Evolutionary conservation across 1,140 invertebrate species (phyloP).

Genomic region (Spodoptera frugiperda): DNA sequence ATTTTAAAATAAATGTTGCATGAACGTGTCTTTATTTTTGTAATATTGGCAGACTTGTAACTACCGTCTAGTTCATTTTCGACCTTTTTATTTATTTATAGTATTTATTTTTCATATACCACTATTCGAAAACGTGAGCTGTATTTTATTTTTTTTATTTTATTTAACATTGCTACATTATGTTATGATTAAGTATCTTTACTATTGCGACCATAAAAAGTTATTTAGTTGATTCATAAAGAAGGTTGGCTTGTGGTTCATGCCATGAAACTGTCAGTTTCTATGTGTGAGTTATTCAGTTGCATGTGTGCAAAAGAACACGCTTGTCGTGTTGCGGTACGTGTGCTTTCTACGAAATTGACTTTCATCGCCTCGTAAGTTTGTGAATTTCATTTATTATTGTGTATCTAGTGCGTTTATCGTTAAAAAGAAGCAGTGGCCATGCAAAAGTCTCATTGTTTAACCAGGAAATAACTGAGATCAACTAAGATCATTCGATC

Average conservation of each 20-base stretch:
- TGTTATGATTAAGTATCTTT: too few relatives aligned
- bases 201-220: neutral
- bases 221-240: slow-evolving; percentile 1
- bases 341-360: slow-evolving; percentile 81
- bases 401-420: slow-evolving; percentile 68
- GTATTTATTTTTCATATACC: too few relatives aligned
- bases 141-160: too few relatives aligned
- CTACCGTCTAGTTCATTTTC: too few relatives aligned
- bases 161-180: too few relatives aligned
- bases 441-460: slow-evolving; percentile 35
- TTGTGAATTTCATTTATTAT: slow-evolving; percentile 76
- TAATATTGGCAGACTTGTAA: too few relatives aligned
- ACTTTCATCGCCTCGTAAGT: slow-evolving; percentile 85
- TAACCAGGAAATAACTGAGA: slow-evolving; percentile 49
- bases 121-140: too few relatives aligned
- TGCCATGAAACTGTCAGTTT: slow-evolving; percentile 48
- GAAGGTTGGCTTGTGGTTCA: neutral
- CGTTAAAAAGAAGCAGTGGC: slow-evolving; percentile 46
- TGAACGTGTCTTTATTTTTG: too few relatives aligned
- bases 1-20: too few relatives aligned
- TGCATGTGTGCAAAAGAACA: slow-evolving; percentile 76
- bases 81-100: too few relatives aligned
- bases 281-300: slow-evolving; percentile 59
- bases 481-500: slow-evolving; percentile 77
- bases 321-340: slow-evolving; percentile 83